Evolutionary conservation across 2,888 invertebrate genomes (phyloP).

Genomic region (Arenicola marina): DNA sequence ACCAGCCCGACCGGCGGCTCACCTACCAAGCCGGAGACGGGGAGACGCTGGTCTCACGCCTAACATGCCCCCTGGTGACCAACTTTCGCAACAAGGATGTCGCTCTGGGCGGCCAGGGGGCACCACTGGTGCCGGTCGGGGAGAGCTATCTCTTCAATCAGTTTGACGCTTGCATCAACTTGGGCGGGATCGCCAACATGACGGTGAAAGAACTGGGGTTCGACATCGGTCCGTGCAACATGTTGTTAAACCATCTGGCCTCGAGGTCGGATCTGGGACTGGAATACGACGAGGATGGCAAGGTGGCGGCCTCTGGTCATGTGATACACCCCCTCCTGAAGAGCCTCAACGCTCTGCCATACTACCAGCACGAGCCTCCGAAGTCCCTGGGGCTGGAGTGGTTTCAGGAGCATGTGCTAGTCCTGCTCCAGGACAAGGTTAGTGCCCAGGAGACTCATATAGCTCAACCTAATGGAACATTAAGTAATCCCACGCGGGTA

Average conservation of each 20-base stretch:
- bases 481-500: too few species aligned
- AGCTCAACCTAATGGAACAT: too few species aligned
- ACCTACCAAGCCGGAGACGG: constrained; percentile 56
- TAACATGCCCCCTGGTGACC: constrained; percentile 44
- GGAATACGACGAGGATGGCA: constrained; percentile 46
- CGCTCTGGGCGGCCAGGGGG: constrained; percentile 53
- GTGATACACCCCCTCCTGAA: constrained; percentile 38
- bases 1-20: constrained; percentile 46
- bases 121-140: constrained; percentile 51
- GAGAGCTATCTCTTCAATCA: constrained; percentile 47
- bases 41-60: constrained; percentile 44
- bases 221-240: constrained; percentile 54
- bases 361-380: constrained; percentile 44
- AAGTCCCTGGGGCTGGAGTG: constrained; percentile 51
- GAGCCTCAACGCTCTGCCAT: constrained; percentile 40
- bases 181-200: constrained; percentile 55
- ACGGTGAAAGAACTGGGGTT: constrained; percentile 37
- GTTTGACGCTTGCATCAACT: constrained; percentile 49
- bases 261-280: constrained; percentile 25
- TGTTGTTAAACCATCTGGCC: constrained; percentile 47
- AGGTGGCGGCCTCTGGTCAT: constrained; percentile 40
- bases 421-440: constrained; percentile 42
- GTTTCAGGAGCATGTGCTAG: constrained; percentile 43
- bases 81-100: constrained; percentile 55
- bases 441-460: not conserved